phyloP scores from a whole-genome alignment of 2,888 invertebrate species.

The Drosophila peninsularis region DNA sequence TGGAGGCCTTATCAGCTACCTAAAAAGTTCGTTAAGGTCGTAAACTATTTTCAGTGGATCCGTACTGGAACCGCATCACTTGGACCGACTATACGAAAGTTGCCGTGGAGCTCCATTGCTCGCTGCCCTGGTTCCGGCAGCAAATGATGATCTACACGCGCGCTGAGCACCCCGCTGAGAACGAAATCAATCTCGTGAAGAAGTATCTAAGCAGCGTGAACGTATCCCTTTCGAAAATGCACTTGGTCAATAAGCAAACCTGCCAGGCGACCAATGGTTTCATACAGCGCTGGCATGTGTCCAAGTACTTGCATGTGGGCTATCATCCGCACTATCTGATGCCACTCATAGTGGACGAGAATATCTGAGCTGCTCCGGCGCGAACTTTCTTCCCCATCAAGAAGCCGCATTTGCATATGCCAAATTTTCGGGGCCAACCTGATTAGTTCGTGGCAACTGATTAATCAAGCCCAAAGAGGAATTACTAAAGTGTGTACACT shows the following conservation, averaged over 20 bases:
- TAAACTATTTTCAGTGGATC: constrained; percentile 40
- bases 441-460: constrained; percentile 57
- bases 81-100: constrained; percentile 42
- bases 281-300: constrained; percentile 61
- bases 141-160: constrained; percentile 53
- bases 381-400: constrained; percentile 59
- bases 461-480: constrained; percentile 42
- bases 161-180: neutral
- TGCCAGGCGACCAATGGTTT: too few relatives aligned
- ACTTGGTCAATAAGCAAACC: constrained; percentile 12
- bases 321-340: constrained; percentile 56
- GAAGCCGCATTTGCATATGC: constrained; percentile 63
- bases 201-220: constrained; percentile 40
- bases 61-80: constrained; percentile 61
- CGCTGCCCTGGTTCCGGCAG: constrained; percentile 60
- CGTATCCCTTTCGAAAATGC: constrained; percentile 15
- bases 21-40: too few relatives aligned
- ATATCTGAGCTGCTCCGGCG: constrained; percentile 36
- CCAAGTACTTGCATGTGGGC: constrained; percentile 48
- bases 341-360: constrained; percentile 47
- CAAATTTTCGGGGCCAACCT: constrained; percentile 40
- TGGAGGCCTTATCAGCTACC: neutral
- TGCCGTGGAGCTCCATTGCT: constrained; percentile 58
- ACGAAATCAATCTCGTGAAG: constrained; percentile 24
- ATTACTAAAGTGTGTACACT: constrained; percentile 24